Evolutionary conservation across 2,888 invertebrate genomes (phyloP), one percentile per base, ranked within the genome.

Genomic region (Phaedon cochleariae): DNA sequence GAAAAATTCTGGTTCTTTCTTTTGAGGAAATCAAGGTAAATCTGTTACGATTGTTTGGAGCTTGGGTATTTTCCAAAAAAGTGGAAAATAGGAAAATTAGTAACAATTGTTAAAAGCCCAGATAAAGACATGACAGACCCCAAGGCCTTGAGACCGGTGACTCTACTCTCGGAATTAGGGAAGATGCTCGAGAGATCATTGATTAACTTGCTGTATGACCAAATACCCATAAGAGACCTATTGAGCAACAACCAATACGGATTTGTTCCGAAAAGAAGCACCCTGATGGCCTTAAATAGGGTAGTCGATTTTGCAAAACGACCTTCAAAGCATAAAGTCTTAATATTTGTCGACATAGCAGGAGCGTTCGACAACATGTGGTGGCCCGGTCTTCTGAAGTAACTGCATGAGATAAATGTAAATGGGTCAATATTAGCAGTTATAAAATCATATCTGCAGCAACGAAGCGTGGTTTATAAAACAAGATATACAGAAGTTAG

Each of bases 361-460:
- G 22, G 57, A 17, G 57, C 57, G 17, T 57, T 57, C 5, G 45
- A 57, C 9, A 45, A 57, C 20, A 21, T 57, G 41, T 57, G 57
- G 45, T 45, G 41, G 57, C 45, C 57, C 12, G 37, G 41, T 9
- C 41, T 57, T 1, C 7, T 57, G 12, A 31, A 17, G 9, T 6
- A 52, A 6, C n/a, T 52, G 20, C 57, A 21, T 34, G 18, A 9
- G 12, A 7, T 12, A 10, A 12, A 45, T 7, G 21, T 52, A 20
- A 9, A 6, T 6, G 9, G 37, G 15, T 17, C 10, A 4, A 9
- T 57, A 0, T 17, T 31, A 41, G 9, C 18, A 9, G 7, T 41
- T 1, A 37, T 41, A 17, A 37, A 31, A 18, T 12, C 5, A 6
- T 57, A 57, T 4, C 12, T 57, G 20, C 17, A 31, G 18, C 20